Evolutionary conservation across 2,888 invertebrate genomes (phyloP).

Genomic region (Stomorhina lunata): DNA sequence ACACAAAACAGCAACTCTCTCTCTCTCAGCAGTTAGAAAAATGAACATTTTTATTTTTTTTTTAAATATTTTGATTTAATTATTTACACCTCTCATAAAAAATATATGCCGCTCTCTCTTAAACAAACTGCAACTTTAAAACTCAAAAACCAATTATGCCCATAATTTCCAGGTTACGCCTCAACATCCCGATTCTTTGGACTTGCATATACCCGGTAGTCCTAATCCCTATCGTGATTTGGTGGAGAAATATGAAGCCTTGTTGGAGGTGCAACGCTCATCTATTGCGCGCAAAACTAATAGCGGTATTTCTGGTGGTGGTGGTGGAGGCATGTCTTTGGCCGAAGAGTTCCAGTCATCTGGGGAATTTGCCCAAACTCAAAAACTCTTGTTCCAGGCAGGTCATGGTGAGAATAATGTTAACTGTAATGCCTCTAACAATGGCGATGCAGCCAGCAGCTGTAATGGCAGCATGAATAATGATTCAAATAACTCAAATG

Average conservation of each 20-base stretch:
- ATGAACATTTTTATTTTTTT: too few relatives aligned
- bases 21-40: too few relatives aligned
- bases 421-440: constrained; percentile 44
- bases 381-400: constrained; percentile 64
- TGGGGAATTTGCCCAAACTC: constrained; percentile 84
- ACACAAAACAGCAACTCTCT: too few relatives aligned
- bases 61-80: too few relatives aligned
- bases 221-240: constrained; percentile 88
- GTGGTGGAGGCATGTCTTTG: constrained; percentile 72
- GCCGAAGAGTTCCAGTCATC: constrained; percentile 87
- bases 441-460: constrained; percentile 74
- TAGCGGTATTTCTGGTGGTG: constrained; percentile 74
- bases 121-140: constrained; percentile 49
- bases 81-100: constrained; percentile 35
- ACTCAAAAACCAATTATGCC: constrained; percentile 65
- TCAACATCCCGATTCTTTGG: constrained; percentile 72
- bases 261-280: constrained; percentile 87
- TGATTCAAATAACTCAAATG: constrained; percentile 41
- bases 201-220: constrained; percentile 77
- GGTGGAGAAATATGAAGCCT: constrained; percentile 92
- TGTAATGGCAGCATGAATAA: constrained; percentile 66
- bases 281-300: constrained; percentile 83
- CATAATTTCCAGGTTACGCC: constrained; percentile 69
- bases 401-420: constrained; percentile 40
- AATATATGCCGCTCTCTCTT: constrained; percentile 32